Base-by-base conservation (phyloP, 2,888 invertebrate genomes). In the Oscheius onirici region DNA sequence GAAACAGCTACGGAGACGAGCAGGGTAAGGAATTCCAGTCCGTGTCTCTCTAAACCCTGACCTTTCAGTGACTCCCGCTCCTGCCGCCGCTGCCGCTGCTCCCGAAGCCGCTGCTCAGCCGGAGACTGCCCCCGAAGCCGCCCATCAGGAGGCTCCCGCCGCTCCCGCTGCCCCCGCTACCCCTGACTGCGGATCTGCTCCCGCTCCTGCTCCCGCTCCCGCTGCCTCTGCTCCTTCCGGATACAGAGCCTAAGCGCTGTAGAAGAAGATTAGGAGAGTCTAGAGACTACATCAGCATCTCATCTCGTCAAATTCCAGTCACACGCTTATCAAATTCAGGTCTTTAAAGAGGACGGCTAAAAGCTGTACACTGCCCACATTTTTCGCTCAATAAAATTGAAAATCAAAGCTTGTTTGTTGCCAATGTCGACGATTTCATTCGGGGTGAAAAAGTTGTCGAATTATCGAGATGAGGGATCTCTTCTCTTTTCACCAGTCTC, bases 1-100 rank as follows among this genome's bases (percentile, higher is more conserved):
- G 78, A 57, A 78, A 76, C 74, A 63, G 69, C 34, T 79, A 79
- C 54, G 79, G 79, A 73, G 79, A 79, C 41, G 79, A 79, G 49
- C 68, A 72, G 55, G 75, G 77, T 15, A 77, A 26, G 43, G 34
- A n/a, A n/a, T n/a, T n/a, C n/a, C 61, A n/a, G 11, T 17, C 11
- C 20, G 10, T 8, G 61, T 22, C 2, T 20, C 44, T 43, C 71
- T 51, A 63, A 52, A 40, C 34, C 28, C 67, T 20, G 57, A 34
- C 34, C 8, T 34, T 34, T 3, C 34, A 34, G 34, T 34, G 34
- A 34, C 34, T 34, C 34, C 34, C 24, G 71, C 77, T 28, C 76
- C 78, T 65, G 77, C 75, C 3, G 71, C 73, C 17, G 20, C 49
- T 6, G 49, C 22, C 2, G 75, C 69, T 28, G 70, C 71, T 10